Base-by-base conservation (phyloP, 2,797 vertebrate genomes). In the Dallia pectoralis region DNA sequence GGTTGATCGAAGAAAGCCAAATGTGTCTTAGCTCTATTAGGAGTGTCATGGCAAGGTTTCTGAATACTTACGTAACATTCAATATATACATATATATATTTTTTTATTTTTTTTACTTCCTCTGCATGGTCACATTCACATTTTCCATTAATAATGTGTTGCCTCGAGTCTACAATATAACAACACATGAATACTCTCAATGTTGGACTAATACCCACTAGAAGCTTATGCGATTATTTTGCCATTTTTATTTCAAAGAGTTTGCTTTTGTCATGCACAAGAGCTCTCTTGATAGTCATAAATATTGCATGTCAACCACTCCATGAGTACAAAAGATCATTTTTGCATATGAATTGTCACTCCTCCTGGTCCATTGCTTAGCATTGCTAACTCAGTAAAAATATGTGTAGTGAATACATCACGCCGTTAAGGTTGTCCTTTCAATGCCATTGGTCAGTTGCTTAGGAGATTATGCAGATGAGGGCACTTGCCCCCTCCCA, bases 341-440 rank as follows among this genome's bases (percentile, higher is more conserved):
- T 84, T 85, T 76, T 76, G 67, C 71, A 85, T 86, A 79, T 74
- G 81, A 85, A 89, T 81, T 8, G 76, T 18, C 44, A 25, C 71
- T 25, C 67, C 69, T 66, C 47, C 36, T 25, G 3, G 40, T 70
- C 56, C 48, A 66, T 75, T 71, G 48, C 79, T 89, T 79, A 86
- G 83, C 82, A 82, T 84, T 51, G 69, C 72, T 83, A 77, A 86
- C 74, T 8, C 44, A 71, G 27, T 16, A 51, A 77, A 71, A 74
- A 51, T 74, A 69, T 33, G 65, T 69, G 76, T 18, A 51, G 84
- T 82, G 79, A 82, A 75, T 32, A 72, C 53, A 75, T 72, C 76
- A 48, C 53, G 77, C 74, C 76, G 44, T 59, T 18, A 72, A 77
- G 79, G 65, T 78, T 78, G 71, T 82, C 70, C 53, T 85, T 86